Percentiles rank a stretch among this genome's conserved stretches.
Evolutionary conservation across 30 jellyfish, hydroid and myxozoan genomes (phyloP).

Genomic region (Kudoa iwatai): DNA sequence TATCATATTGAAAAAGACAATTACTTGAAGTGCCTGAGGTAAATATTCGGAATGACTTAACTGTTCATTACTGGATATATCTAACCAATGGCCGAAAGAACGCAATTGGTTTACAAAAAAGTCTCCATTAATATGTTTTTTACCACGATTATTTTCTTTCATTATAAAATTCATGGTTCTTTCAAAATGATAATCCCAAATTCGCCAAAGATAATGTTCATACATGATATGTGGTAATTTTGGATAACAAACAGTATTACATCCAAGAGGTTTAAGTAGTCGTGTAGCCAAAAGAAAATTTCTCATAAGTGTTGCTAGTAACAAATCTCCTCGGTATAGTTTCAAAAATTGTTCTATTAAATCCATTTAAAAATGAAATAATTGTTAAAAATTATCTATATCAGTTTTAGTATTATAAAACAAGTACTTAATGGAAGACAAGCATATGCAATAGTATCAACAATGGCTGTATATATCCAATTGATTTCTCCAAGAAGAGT

Average conservation of each 20-base stretch:
- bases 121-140: too few relatives aligned
- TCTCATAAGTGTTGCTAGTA: constrained; percentile 45
- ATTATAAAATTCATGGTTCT: too few relatives aligned
- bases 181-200: background rate
- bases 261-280: constrained; percentile 45
- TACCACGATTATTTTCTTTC: too few relatives aligned
- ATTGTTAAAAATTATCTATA: background rate
- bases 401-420: too few relatives aligned
- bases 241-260: constrained; percentile 59
- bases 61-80: too few relatives aligned
- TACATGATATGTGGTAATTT: constrained; percentile 72
- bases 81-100: too few relatives aligned
- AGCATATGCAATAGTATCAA: constrained; percentile 71
- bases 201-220: constrained; percentile 59
- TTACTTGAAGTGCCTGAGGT: background rate
- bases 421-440: too few relatives aligned
- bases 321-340: constrained; percentile 59
- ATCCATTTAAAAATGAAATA: background rate
- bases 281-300: constrained; percentile 48
- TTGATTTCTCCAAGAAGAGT: constrained; percentile 63
- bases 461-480: constrained; percentile 65
- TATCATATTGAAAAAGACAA: too few relatives aligned
- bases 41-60: too few relatives aligned
- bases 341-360: constrained; percentile 23
- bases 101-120: too few relatives aligned